Base-by-base conservation (phyloP, 2,113 vertebrate genomes). In the Leiothrix lutea region DNA sequence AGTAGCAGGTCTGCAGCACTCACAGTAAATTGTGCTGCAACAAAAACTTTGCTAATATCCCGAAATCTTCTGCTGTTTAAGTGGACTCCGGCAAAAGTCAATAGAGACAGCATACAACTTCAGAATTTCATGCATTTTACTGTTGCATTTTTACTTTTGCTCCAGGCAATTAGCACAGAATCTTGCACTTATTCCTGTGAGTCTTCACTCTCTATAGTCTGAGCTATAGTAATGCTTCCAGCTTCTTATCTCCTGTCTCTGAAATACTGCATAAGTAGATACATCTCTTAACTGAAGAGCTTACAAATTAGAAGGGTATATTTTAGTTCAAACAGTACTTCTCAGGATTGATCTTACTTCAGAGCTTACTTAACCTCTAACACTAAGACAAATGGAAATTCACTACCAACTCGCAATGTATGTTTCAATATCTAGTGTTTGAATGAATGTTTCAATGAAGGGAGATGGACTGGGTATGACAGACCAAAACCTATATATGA, bases 301-400 rank as follows among this genome's bases (percentile, higher is more conserved):
- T 82, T 80, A 77, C 58, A 62, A 93, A 86, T 93, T 85, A 94
- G 83, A 82, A 89, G 47, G 45, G 40, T 67, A 10, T 65, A 57
- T 94, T 87, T 95, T 69, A 84, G 73, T 91, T 95, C 89, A 91
- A 91, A 84, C 45, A 65, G 53, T 64, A 45, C 57, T 93, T 67
- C 42, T 88, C 33, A 54, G 48, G 77, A 83, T 21, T 95, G 86
- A 81, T 83, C 80, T 65, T 82, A 61, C 62, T 69, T 87, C 67
- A 95, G 84, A 94, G 65, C 57, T 94, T 87, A 85, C 62, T 95
- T 95, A 95, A 95, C 93, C 87, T 95, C 81, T 95, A 84, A 91
- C 84, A 80, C 57, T 14, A 73, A 89, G 62, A 73, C 33, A 81
- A 85, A 67, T 79, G 74, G 62, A 92, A 91, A 92, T 91, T 79